phyloP scores from a whole-genome alignment of 1,140 invertebrate species.

The Aphidius ervi region DNA sequence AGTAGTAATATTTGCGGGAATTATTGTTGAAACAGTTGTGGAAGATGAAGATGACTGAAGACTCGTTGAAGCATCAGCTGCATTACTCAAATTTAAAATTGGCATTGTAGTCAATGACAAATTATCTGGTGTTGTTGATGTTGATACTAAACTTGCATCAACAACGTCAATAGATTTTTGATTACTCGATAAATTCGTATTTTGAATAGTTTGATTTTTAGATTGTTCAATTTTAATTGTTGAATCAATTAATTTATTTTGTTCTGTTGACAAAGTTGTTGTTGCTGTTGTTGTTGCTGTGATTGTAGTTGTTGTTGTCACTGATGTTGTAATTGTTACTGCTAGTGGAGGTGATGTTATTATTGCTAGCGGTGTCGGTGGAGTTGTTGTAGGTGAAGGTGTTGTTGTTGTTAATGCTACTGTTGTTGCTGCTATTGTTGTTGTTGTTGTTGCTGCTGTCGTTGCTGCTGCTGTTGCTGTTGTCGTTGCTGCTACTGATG shows the following conservation, averaged over 20 bases:
- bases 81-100: conserved; percentile 30
- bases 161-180: conserved; percentile 27
- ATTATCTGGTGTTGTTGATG: conserved; percentile 36
- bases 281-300: conserved; percentile 21
- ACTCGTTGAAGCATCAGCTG: conserved; percentile 28
- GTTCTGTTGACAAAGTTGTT: conserved; percentile 30
- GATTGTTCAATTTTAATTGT: conserved; percentile 29
- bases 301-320: not conserved
- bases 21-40: not conserved
- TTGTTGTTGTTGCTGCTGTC: conserved; percentile 27
- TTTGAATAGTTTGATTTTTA: conserved; percentile 30
- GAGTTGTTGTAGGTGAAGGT: conserved; percentile 24
- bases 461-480: conserved; percentile 12
- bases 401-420: conserved; percentile 18
- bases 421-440: conserved; percentile 1
- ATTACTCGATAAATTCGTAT: conserved; percentile 19
- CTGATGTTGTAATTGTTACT: not conserved
- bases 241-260: conserved; percentile 26
- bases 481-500: not conserved
- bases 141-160: conserved; percentile 28
- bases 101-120: conserved; percentile 28
- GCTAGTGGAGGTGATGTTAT: conserved; percentile 27
- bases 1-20: conserved; percentile 30
- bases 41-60: conserved; percentile 15
- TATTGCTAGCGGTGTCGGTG: conserved; percentile 7